phyloP scores from a whole-genome alignment of 2,113 vertebrate species.

The Siniperca chuatsi region DNA sequence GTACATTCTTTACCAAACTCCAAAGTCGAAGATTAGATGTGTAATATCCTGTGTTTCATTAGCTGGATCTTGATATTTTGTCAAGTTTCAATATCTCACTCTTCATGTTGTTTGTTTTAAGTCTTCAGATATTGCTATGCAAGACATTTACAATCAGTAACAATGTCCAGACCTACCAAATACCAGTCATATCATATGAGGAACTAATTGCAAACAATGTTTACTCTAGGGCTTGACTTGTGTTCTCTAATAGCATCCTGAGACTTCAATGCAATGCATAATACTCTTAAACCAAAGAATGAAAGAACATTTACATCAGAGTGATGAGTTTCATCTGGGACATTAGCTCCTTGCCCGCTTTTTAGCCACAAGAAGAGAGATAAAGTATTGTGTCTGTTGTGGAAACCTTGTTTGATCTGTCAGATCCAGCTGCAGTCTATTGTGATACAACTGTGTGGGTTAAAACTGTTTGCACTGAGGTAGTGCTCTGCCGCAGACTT shows the following conservation, averaged over 20 bases:
- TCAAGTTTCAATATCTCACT: conserved; percentile 22
- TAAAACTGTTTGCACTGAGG: conserved; percentile 52
- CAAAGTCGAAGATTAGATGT: conserved; percentile 14
- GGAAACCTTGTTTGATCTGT: conserved; percentile 55
- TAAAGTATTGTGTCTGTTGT: conserved; percentile 51
- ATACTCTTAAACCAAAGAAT: conserved; percentile 63
- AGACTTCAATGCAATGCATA: conserved; percentile 27
- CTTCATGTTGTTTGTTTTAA: conserved; percentile 15
- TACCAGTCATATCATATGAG: conserved; percentile 25
- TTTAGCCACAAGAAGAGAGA: conserved; percentile 58
- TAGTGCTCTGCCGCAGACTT: conserved; percentile 52
- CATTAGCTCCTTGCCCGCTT: conserved; percentile 12
- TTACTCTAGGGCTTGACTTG: conserved; percentile 37
- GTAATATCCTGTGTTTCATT: conserved; percentile 31
- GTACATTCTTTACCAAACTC: conserved; percentile 31
- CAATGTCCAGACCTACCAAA: conserved; percentile 37
- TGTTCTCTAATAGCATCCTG: conserved; percentile 13
- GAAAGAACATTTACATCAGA: conserved; percentile 47
- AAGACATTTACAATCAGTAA: conserved; percentile 39
- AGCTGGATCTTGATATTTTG: background rate
- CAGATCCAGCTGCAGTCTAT: conserved; percentile 57
- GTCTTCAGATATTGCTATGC: conserved; percentile 6
- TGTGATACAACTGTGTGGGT: conserved; percentile 47
- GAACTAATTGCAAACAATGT: conserved; percentile 30
- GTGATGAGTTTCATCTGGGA: conserved; percentile 63